Percentiles rank a stretch among this genome's conserved stretches.
These are phyloP conservation scores for Pyrochroa serraticornis DNA, from an alignment of 2,888 invertebrate species.

Conservation along the genomic window DNA sequence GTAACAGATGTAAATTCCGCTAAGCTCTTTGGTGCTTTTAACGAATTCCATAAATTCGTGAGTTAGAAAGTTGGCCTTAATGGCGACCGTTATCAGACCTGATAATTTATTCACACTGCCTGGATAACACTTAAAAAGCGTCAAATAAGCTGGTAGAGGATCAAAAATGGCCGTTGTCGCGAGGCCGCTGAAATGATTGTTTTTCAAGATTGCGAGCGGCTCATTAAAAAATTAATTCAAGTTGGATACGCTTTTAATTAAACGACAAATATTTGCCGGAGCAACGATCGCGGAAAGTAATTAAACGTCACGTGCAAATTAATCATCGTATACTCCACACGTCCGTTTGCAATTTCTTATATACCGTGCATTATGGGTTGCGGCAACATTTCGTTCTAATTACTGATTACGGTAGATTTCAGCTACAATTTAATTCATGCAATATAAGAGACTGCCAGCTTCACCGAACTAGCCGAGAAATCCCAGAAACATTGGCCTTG, in stretches of 20 bases:
- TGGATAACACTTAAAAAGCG: not conserved
- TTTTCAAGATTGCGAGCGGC: no score
- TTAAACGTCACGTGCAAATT: slow-evolving; percentile 19
- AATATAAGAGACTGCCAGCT: no score
- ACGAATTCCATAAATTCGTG: slow-evolving; percentile 29
- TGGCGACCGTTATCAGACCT: slow-evolving; percentile 13
- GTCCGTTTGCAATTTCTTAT: no score
- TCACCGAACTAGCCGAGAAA: no score
- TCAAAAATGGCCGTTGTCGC: not conserved
- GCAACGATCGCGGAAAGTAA: slow-evolving; percentile 13
- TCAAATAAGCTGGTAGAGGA: not conserved
- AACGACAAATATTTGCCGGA: slow-evolving; percentile 4
- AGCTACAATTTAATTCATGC: no score
- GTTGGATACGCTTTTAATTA: not conserved
- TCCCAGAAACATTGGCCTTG: no score
- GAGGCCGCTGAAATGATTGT: no score
- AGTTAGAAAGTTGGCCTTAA: slow-evolving; percentile 23
- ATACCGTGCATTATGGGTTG: no score
- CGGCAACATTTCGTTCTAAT: no score
- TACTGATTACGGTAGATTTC: no score
- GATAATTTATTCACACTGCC: slow-evolving; percentile 13
- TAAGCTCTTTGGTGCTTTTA: slow-evolving; percentile 23
- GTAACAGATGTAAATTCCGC: slow-evolving; percentile 27
- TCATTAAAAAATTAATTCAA: slow-evolving; percentile 15
- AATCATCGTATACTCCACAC: slow-evolving; percentile 3